A percentile compares a stretch with the other conserved stretches of the same genome.
These are phyloP conservation scores for Uria aalge DNA, from an alignment of 2,113 vertebrate genomes.

Conservation along the genomic window DNA sequence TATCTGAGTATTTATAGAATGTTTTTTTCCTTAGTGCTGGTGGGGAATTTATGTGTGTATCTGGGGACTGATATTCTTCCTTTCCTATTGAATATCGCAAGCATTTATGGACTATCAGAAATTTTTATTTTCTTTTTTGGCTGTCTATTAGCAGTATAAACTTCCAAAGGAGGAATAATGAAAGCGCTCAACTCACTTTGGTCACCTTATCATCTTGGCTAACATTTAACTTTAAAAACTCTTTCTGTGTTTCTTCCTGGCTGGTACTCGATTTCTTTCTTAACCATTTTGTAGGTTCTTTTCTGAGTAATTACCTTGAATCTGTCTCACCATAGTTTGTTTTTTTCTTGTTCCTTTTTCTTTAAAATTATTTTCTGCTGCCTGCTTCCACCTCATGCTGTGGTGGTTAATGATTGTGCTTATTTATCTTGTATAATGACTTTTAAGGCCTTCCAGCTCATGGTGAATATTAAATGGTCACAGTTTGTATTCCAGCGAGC, in stretches of 20 bases:
- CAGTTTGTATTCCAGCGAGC: background rate
- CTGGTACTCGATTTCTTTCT: background rate
- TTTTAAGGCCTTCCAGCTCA: background rate
- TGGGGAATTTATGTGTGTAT: constrained; percentile 17
- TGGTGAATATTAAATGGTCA: background rate
- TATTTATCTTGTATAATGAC: background rate
- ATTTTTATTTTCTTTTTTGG: background rate
- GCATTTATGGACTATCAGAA: background rate
- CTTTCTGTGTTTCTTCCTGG: background rate
- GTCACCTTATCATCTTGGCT: background rate
- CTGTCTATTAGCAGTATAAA: background rate
- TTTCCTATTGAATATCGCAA: background rate
- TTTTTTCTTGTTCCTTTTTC: background rate
- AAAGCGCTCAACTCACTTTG: background rate
- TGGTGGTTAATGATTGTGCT: background rate
- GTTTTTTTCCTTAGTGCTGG: background rate
- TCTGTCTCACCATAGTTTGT: background rate
- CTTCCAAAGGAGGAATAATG: background rate
- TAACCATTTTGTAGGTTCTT: background rate
- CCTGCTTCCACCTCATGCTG: background rate
- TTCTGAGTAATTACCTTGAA: background rate
- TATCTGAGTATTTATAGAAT: background rate
- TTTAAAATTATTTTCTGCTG: background rate
- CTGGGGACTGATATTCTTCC: background rate
- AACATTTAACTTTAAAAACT: background rate